Conservation (phyloP, 2,113 vertebrate genomes). For the Ondatra zibethicus region DNA sequence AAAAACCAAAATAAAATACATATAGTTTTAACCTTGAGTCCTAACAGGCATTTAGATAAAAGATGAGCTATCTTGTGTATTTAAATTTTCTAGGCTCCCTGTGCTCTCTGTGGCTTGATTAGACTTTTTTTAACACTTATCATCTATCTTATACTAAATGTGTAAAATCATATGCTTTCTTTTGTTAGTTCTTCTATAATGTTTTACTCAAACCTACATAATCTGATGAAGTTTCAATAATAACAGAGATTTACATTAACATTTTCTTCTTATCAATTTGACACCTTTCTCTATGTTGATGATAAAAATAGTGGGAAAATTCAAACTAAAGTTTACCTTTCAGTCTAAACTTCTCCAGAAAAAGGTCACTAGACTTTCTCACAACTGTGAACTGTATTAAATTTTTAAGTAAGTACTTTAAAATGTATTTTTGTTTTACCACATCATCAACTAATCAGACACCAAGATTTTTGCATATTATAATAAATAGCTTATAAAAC, state of each 20-base stretch:
- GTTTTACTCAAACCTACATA: slow-evolving; percentile 62
- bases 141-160: slow-evolving; percentile 10
- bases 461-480: neutral
- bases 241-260: slow-evolving; percentile 31
- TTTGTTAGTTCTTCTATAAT: slow-evolving; percentile 58
- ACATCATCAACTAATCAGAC: neutral
- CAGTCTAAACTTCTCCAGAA: slow-evolving; percentile 17
- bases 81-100: slow-evolving; percentile 22
- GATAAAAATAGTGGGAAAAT: slow-evolving; percentile 58
- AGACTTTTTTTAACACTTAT: slow-evolving; percentile 43
- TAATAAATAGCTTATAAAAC: neutral
- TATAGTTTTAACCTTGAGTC: slow-evolving; percentile 85
- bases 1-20: slow-evolving; percentile 81
- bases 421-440: neutral
- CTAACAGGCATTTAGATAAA: slow-evolving; percentile 72
- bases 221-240: slow-evolving; percentile 61
- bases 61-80: slow-evolving; percentile 54
- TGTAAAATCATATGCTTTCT: slow-evolving; percentile 1
- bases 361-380: slow-evolving; percentile 26
- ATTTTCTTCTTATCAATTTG: slow-evolving; percentile 10
- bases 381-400: neutral
- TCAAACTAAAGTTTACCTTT: neutral
- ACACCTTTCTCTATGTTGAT: neutral
- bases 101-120: slow-evolving; percentile 17
- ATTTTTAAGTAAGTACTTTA: slow-evolving; percentile 54